phyloP scores from a whole-genome alignment of 2,797 vertebrate genomes.

The Avahi laniger region DNA sequence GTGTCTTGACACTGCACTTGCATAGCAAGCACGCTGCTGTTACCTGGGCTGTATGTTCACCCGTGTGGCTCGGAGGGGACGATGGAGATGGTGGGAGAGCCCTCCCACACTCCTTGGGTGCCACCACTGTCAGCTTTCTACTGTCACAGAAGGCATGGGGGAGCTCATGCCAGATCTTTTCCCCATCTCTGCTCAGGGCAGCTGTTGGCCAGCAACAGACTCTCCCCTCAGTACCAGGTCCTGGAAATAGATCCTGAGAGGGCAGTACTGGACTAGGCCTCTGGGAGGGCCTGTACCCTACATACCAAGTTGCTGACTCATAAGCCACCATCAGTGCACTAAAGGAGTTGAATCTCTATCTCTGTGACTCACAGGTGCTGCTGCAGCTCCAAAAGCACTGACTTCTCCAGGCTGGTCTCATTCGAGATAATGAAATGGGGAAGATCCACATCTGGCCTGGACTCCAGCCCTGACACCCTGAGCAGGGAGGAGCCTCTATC shows the following conservation, averaged over 20 bases:
- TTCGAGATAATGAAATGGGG: conserved; percentile 88
- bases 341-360: background rate
- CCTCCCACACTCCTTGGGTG: no score
- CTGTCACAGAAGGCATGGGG: background rate
- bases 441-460: conserved; percentile 76
- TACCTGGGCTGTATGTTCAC: background rate
- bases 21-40: background rate
- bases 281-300: rapidly evolving
- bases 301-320: background rate
- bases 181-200: background rate
- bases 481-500: conserved; percentile 85
- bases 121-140: background rate
- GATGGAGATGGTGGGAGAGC: background rate
- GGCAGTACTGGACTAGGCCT: background rate
- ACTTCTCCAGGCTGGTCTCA: conserved; percentile 88
- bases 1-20: background rate
- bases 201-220: no score
- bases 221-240: background rate
- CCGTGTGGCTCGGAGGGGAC: background rate
- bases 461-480: conserved; percentile 78
- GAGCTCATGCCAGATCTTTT: background rate
- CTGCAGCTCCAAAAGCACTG: conserved; percentile 90
- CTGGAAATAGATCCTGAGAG: background rate
- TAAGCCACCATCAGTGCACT: rapidly evolving
- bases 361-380: conserved; percentile 88